Base-by-base conservation (phyloP, 2,797 vertebrate species). In the Sebastes steindachneri region DNA sequence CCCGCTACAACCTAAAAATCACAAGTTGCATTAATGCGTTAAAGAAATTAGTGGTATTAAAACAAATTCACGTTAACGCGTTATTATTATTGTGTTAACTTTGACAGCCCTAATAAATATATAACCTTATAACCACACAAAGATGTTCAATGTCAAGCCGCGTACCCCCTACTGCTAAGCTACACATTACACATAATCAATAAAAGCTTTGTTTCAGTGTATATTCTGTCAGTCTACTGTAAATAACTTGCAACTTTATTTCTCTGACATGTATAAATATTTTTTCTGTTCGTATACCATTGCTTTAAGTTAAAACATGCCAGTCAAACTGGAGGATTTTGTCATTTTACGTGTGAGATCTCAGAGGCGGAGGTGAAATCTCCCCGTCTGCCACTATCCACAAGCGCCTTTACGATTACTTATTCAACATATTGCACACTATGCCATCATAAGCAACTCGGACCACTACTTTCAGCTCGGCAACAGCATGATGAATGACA, bases 401-500 rank as follows among this genome's bases (percentile, higher is more conserved):
- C 60, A 71, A 48, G 68, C 74, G 53, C 77, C 88, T 83, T 91
- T 79, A 89, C 63, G 67, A 82, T 79, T 83, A 84, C 80, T 82
- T 80, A 74, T 83, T 89, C 83, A 83, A 80, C 69, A 25, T 75
- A 53, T 76, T 79, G 71, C 86, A 55, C 83, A 33, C 74, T 2
- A 74, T 88, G 93, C 91, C 91, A 93, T 91, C 90, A 86, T 74
- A 90, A 90, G 90, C 90, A 92, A 66, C 77, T 79, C 58, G 41
- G 86, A 84, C 73, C 74, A 6, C 72, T 86, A 67, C 91, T 88
- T 77, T 79, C 69, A 79, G 59, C 84, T 74, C n/a, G 64, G 84
- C 88, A 86, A 88, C 82, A 79, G 86, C 82, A 15, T 86, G 92
- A 91, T 91, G 93, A 94, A 92, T 93, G 94, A 93, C 89, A 86